Conservation (phyloP, 2,113 vertebrate genomes). For the Grantiella picta region DNA sequence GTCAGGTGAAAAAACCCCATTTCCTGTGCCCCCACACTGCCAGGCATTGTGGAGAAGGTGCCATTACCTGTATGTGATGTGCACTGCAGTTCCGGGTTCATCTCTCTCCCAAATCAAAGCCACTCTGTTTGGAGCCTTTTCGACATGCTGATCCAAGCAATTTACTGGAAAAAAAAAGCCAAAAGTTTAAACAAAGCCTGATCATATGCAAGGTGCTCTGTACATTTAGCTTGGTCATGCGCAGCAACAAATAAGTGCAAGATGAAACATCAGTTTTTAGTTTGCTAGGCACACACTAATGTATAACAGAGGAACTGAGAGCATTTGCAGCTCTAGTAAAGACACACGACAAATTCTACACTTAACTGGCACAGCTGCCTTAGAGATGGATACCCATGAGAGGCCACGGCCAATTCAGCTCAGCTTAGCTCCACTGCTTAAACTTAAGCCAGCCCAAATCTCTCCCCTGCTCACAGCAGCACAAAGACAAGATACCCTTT, state of each 20-base stretch:
- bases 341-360: neutral
- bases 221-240: neutral
- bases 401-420: neutral
- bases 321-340: neutral
- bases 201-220: neutral
- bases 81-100: conserved; percentile 87
- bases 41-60: neutral
- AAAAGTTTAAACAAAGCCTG: neutral
- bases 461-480: neutral
- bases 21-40: neutral
- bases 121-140: conserved; percentile 79
- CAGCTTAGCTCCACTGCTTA: neutral
- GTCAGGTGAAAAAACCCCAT: neutral
- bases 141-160: conserved; percentile 89
- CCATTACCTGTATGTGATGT: conserved; percentile 87
- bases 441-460: neutral
- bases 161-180: conserved; percentile 78
- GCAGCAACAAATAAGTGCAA: neutral
- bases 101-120: conserved; percentile 96
- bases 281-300: neutral
- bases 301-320: neutral
- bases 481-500: neutral
- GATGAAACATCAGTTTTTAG: neutral
- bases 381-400: neutral
- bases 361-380: neutral